Conservation (phyloP, 2,888 invertebrate species). For the Stictocephala bisonia region DNA sequence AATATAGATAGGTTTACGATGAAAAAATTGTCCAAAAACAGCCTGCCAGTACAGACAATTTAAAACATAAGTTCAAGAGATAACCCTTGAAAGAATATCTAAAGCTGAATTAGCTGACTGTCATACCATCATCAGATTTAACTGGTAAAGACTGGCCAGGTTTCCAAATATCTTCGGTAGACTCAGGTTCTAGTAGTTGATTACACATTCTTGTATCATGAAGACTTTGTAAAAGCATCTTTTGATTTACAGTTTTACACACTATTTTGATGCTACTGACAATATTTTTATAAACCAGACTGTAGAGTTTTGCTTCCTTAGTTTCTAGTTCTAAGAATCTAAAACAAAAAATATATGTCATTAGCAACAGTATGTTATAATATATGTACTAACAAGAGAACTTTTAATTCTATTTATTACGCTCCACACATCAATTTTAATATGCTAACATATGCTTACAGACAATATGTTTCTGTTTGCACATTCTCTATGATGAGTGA, state of each 20-base stretch:
- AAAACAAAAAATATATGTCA: background rate
- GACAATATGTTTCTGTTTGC: no score
- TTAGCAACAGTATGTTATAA: no score
- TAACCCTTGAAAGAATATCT: no score
- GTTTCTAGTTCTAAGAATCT: slow-evolving; percentile 69
- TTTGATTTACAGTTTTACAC: slow-evolving; percentile 76
- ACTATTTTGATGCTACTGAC: slow-evolving; percentile 70
- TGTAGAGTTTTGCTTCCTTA: slow-evolving; percentile 67
- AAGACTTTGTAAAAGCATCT: slow-evolving; percentile 74
- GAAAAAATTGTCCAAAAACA: no score
- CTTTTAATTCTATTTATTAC: background rate
- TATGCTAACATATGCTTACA: no score
- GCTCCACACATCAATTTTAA: background rate
- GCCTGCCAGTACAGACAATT: no score
- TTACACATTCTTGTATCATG: slow-evolving; percentile 76
- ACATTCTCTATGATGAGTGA: no score
- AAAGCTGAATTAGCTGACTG: background rate
- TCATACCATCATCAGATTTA: slow-evolving; percentile 46
- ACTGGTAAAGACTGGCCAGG: slow-evolving; percentile 47
- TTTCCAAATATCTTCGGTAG: slow-evolving; percentile 66
- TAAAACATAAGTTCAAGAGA: no score
- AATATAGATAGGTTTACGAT: no score
- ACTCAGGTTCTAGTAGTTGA: slow-evolving; percentile 74
- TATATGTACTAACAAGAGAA: no score
- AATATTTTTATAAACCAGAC: slow-evolving; percentile 67